phyloP scores from a whole-genome alignment of 2,888 invertebrate species.

The Phengaris alcon region DNA sequence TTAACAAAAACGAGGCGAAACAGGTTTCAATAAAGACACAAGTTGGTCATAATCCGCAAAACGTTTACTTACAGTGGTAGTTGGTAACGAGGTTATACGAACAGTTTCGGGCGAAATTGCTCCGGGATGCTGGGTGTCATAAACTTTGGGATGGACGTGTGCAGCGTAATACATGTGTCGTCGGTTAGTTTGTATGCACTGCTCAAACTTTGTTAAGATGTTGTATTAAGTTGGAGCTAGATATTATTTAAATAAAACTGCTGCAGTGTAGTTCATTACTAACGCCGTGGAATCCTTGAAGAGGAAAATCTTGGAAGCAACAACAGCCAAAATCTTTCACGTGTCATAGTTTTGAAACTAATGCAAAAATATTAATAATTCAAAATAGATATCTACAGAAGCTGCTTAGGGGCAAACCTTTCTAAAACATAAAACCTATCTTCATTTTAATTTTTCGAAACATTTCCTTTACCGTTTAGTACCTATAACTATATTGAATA shows the following conservation, averaged over 20 bases:
- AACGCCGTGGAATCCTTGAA: background rate
- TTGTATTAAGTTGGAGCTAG: constrained; percentile 27
- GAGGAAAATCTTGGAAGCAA: background rate
- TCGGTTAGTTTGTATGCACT: constrained; percentile 50
- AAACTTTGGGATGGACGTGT: constrained; percentile 63
- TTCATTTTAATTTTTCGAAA: no score
- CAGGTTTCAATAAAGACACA: constrained; percentile 69
- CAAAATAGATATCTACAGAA: no score
- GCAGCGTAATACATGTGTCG: constrained; percentile 62
- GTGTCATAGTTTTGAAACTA: no score
- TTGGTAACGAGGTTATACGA: constrained; percentile 72
- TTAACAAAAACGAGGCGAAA: constrained; percentile 35
- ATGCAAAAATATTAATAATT: no score
- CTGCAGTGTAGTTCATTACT: background rate
- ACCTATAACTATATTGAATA: no score
- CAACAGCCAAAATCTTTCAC: no score
- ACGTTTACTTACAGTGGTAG: constrained; percentile 64
- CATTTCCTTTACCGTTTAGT: no score
- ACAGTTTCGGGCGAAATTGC: constrained; percentile 69
- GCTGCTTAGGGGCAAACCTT: no score
- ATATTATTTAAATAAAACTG: constrained; percentile 24
- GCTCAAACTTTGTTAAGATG: constrained; percentile 36
- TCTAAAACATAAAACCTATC: no score
- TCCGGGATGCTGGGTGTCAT: constrained; percentile 67
- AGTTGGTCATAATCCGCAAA: constrained; percentile 62